Evolutionary conservation across 2,113 vertebrate species (phyloP), one percentile per base, ranked within the genome.

Genomic region (Lutjanus erythropterus): DNA sequence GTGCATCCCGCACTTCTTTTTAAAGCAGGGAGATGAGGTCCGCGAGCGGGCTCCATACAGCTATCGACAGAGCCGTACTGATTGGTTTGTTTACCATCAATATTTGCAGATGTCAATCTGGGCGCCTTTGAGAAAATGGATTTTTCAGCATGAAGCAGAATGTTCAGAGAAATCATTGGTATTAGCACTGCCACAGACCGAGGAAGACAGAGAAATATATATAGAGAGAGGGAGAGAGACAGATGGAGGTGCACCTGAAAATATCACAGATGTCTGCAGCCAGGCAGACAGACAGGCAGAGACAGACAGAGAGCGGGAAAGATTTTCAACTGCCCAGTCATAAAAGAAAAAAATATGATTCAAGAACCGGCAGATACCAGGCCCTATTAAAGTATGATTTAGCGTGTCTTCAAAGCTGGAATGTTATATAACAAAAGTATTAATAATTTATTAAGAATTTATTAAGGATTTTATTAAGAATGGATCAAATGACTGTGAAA

Each of bases 11-110:
- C 50, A 29, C 77, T 86, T 90, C 59, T 81, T 87, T 84, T 69
- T 60, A 85, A 83, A 89, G 82, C 58, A 31, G 53, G 58, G 81
- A 84, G 83, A 87, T 80, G 83, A 90, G 87, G 55, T 81, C 70
- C 37, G 8, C 1, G 21, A 87, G 65, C 9, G 14, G 70, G 69
- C 78, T 73, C 55, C 78, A 70, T 33, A 81, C 62, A 81, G 80
- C 66, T 81, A 81, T 89, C 75, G 37, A 69, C 83, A 68, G 73
- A 70, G 71, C 73, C 14, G 41, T 62, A 83, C 83, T 89, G 91
- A 91, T 92, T 92, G 84, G 84, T 88, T 92, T 92, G 93, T 90
- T 93, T 92, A 90, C 87, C 80, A 86, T 93, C 89, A 90, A 91
- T 93, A 93, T 94, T 90, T 91, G 80, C 87, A 88, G 86, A 89